Base-by-base conservation (phyloP, 2,888 invertebrate genomes). In the Dicyrtomina minuta region DNA sequence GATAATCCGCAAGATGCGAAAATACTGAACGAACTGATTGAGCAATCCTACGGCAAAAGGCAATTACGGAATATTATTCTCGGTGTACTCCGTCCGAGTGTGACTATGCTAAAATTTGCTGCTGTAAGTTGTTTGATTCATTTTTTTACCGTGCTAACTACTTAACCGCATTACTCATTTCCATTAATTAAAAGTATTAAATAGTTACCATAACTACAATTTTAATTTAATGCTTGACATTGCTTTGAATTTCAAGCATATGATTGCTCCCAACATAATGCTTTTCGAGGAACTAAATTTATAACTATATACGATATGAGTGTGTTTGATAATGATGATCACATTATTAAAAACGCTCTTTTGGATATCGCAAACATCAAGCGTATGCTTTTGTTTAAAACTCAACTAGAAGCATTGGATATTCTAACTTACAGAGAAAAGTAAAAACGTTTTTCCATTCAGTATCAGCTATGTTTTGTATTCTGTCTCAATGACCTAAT, bases 271-370 rank as follows among this genome's bases (percentile, higher is more conserved):
- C 26, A 39, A 49, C 61, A 24, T 22, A 68, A 59, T 44, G 68
- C 51, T 10, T 55, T 59, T 17, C 59, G 22, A 20, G 66, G 41
- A 8, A 26, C 22, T 24, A 53, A 10, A 4, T 58, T 41, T 79
- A 69, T 78, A 0, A 86, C 85, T 69, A 83, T 95, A 15, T 85
- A 91, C 62, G 88, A 92, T 79, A 85, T 89, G 71, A 84, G 96
- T 67, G 86, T 87, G 71, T 87, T 93, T 67, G 75, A 76, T 22
- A 69, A 74, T 39, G 82, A 85, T 3, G 89, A 94, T 83, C 87
- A 90, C 0, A 87, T 92, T 15, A 88, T 95, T 1, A 87, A 88
- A 77, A 96, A 96, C 84, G 89, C 87, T 80, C 85, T 96, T 39
- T 90, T 96, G 67, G 96, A 96, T 84, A 89, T 88, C 79, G 80